A percentile compares a stretch with the other conserved stretches of the same genome.
Conservation (phyloP, 2,888 invertebrate species). For the Drosophila paramelanica region DNA sequence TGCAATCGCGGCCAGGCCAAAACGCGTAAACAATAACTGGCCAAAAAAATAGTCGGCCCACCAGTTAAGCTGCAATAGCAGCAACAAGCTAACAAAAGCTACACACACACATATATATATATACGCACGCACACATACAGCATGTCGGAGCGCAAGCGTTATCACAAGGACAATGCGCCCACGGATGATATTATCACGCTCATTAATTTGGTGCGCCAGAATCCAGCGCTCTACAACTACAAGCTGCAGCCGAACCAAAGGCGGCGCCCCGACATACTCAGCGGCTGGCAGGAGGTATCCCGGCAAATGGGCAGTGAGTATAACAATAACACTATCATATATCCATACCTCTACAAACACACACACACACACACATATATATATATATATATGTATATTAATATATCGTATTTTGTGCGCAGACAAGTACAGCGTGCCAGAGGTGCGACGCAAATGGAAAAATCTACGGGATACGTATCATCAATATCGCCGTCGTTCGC, state of each 20-base stretch:
- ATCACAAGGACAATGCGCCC: constrained; percentile 82
- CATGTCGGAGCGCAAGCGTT: constrained; percentile 89
- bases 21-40: constrained; percentile 34
- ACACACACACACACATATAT: neutral
- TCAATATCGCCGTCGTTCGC: constrained; percentile 82
- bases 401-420: neutral
- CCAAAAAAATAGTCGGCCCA: neutral
- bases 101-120: constrained; percentile 3
- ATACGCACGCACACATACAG: constrained; percentile 85
- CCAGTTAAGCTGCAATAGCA: neutral
- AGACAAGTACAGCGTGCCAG: constrained; percentile 77
- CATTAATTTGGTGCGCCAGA: constrained; percentile 81
- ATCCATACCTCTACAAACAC: neutral
- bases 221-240: constrained; percentile 83
- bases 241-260: constrained; percentile 81
- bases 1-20: constrained; percentile 5
- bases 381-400: neutral
- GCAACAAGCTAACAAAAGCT: constrained; percentile 34
- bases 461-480: constrained; percentile 84
- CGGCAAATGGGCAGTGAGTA: constrained; percentile 81
- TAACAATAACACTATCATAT: neutral
- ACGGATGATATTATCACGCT: constrained; percentile 82
- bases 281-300: constrained; percentile 82
- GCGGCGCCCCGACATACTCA: constrained; percentile 79
- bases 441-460: constrained; percentile 84